A percentile compares a stretch with the other conserved stretches of the same genome.
phyloP scores from a whole-genome alignment of 1,140 invertebrate genomes.

The Solenopsis invicta region DNA sequence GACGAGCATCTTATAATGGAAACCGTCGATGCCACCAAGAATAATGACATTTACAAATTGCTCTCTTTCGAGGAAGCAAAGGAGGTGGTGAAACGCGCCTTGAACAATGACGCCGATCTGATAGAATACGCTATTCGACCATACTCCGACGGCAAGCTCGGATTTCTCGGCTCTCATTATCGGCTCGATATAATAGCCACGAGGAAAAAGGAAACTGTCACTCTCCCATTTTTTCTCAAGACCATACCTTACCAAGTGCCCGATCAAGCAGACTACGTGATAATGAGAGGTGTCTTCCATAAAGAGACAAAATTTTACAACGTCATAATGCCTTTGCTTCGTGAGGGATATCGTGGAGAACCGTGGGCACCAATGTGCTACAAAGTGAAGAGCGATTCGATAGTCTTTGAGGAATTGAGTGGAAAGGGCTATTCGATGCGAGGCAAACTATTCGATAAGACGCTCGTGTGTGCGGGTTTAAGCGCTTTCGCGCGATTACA shows the following conservation, averaged over 20 bases:
- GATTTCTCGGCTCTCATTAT: constrained; percentile 87
- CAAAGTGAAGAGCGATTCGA: constrained; percentile 82
- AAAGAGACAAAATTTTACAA: constrained; percentile 86
- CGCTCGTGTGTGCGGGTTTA: constrained; percentile 86
- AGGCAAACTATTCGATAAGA: constrained; percentile 84
- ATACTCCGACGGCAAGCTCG: constrained; percentile 84
- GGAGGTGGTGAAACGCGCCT: constrained; percentile 66
- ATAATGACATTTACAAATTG: constrained; percentile 47
- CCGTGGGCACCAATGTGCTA: constrained; percentile 84
- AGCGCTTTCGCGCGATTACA: constrained; percentile 87
- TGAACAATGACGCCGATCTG: constrained; percentile 61
- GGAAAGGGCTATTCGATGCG: constrained; percentile 81
- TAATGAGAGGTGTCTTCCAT: constrained; percentile 86
- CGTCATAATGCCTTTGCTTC: constrained; percentile 83
- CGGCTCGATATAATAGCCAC: constrained; percentile 69
- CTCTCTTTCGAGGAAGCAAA: constrained; percentile 76
- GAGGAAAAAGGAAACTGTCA: constrained; percentile 45
- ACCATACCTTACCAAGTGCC: constrained; percentile 83
- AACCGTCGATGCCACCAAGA: constrained; percentile 12
- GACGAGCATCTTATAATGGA: background rate
- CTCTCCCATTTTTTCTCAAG: constrained; percentile 86
- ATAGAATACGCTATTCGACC: constrained; percentile 71
- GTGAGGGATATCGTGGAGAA: constrained; percentile 74
- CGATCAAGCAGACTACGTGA: constrained; percentile 83
- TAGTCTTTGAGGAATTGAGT: constrained; percentile 86